These are phyloP conservation scores for Xanthia icteritia DNA, from an alignment of 2,888 invertebrate genomes.

Conservation along the genomic window DNA sequence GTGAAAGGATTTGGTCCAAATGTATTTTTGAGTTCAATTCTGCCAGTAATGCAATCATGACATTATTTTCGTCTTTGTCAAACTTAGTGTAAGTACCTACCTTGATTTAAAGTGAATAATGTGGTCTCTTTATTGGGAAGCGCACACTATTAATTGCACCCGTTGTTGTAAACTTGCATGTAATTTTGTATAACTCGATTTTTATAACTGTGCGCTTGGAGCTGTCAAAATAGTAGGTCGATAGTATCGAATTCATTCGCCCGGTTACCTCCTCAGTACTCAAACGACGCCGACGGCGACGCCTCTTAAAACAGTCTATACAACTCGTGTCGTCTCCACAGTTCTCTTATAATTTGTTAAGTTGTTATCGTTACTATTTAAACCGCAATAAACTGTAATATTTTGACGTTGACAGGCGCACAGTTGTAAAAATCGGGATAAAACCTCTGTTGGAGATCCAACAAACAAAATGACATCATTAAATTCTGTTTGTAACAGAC, in stretches of 20 bases:
- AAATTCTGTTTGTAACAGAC: conserved; percentile 1
- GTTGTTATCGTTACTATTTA: no score
- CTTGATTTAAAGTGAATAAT: background rate
- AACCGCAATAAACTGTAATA: no score
- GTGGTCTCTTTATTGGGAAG: background rate
- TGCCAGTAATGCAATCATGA: background rate
- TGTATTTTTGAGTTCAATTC: background rate
- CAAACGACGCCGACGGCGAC: no score
- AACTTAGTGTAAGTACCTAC: background rate
- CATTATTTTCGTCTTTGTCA: background rate
- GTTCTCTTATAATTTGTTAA: no score
- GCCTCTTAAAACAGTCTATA: no score
- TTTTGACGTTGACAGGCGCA: no score
- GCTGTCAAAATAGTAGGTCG: no score
- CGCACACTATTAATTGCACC: background rate
- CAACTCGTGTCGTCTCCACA: no score
- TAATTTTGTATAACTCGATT: background rate
- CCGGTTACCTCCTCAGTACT: no score
- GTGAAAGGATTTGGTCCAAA: background rate
- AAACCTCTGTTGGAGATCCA: background rate
- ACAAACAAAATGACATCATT: background rate
- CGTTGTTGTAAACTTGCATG: background rate
- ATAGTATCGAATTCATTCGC: no score
- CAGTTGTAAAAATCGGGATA: no score
- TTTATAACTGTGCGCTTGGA: no score